Evolutionary conservation across 2,797 vertebrate species (phyloP).

Genomic region (Sebastes oblongus): DNA sequence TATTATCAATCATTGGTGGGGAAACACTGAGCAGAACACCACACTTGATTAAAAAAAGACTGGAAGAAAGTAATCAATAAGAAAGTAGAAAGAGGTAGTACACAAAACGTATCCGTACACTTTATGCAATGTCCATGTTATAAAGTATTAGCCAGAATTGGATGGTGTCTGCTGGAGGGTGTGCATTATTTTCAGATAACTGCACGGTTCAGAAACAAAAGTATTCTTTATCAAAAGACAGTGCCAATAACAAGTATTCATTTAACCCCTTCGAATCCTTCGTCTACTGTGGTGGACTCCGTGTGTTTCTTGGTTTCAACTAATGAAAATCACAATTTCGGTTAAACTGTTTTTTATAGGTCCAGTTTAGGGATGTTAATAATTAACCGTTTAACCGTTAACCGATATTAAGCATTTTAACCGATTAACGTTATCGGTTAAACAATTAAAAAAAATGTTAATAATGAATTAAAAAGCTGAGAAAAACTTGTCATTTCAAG

Average conservation of each 20-base stretch:
- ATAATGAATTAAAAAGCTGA: too few relatives aligned
- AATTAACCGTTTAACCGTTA: too few relatives aligned
- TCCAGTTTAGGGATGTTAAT: background rate
- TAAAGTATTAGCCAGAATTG: too few relatives aligned
- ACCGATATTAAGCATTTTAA: too few relatives aligned
- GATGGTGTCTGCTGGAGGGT: too few relatives aligned
- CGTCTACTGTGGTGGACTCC: background rate
- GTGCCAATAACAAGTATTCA: background rate
- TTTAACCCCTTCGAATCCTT: background rate
- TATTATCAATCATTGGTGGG: constrained; percentile 38
- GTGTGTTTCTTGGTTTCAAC: background rate
- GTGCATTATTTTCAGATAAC: too few relatives aligned
- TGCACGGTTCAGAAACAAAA: background rate
- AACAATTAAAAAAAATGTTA: too few relatives aligned
- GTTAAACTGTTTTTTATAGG: background rate
- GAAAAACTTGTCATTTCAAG: too few relatives aligned
- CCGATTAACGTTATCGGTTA: too few relatives aligned
- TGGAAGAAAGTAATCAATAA: background rate
- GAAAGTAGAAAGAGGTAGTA: background rate
- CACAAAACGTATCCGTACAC: background rate
- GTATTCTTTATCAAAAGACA: background rate
- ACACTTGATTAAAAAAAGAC: background rate
- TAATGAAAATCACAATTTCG: background rate
- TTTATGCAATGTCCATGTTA: background rate
- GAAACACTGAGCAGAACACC: constrained; percentile 28